Conservation (phyloP, 2,113 vertebrate genomes). For the Silurus glanis region DNA sequence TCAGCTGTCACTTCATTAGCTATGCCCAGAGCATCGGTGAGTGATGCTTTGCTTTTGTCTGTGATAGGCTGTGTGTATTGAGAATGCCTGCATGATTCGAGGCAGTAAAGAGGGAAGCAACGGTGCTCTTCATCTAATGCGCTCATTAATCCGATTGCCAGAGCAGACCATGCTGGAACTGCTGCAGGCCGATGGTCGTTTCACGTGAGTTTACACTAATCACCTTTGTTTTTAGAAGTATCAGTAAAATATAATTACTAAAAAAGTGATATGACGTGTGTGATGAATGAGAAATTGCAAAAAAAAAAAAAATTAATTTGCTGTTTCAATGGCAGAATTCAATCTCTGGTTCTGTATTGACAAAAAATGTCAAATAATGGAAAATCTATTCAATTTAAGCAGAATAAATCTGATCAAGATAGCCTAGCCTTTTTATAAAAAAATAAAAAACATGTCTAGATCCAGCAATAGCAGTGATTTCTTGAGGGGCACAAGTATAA, state of each 20-base stretch:
- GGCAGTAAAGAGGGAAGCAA: conserved; percentile 93
- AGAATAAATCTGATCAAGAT: not conserved
- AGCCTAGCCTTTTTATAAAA: too few relatives aligned
- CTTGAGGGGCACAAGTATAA: not conserved
- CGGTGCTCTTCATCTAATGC: conserved; percentile 85
- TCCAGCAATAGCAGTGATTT: not conserved
- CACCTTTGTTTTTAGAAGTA: not conserved
- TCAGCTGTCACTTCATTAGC: not conserved
- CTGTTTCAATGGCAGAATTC: not conserved
- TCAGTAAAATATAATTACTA: not conserved
- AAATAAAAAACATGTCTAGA: not conserved
- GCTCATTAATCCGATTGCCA: conserved; percentile 83
- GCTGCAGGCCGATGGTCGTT: conserved; percentile 83
- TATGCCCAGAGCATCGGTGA: not conserved
- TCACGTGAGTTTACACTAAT: conserved; percentile 75
- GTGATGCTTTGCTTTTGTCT: conserved; percentile 39
- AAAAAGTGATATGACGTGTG: not conserved
- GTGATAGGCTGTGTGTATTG: conserved; percentile 88
- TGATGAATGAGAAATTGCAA: not conserved
- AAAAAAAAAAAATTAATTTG: not conserved
- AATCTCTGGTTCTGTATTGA: not conserved
- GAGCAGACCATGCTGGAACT: conserved; percentile 80
- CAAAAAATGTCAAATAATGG: not conserved
- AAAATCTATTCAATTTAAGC: not conserved
- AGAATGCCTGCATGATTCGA: conserved; percentile 91